phyloP scores from a whole-genome alignment of 2,113 vertebrate genomes.

The Tragelaphus imberbis region DNA sequence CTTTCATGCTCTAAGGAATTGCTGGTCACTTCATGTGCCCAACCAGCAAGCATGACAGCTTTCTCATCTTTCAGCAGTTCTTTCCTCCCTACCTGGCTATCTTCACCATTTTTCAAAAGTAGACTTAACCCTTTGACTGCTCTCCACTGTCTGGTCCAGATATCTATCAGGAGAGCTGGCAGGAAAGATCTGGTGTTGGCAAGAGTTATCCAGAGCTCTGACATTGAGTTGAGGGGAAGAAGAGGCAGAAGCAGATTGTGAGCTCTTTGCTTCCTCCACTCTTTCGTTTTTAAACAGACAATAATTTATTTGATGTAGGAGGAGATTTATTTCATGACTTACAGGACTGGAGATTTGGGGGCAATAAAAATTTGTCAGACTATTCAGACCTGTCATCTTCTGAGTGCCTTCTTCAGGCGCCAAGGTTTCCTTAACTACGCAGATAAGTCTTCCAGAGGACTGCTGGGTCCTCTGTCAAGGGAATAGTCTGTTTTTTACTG shows the following conservation, averaged over 20 bases:
- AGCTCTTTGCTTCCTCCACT: background rate
- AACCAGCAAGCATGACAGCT: background rate
- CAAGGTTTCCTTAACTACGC: slow-evolving; percentile 60
- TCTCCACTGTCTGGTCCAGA: background rate
- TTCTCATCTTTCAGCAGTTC: background rate
- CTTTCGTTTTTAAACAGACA: slow-evolving; percentile 53
- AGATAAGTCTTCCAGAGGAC: slow-evolving; percentile 64
- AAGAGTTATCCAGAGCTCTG: background rate
- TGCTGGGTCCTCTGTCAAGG: background rate
- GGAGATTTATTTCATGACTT: slow-evolving; percentile 66
- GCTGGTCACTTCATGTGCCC: background rate
- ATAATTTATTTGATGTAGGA: slow-evolving; percentile 65
- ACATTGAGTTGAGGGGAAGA: background rate
- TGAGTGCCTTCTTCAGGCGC: slow-evolving; percentile 58
- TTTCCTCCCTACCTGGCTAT: background rate
- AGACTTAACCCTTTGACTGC: background rate
- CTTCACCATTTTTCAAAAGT: background rate
- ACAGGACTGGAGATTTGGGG: slow-evolving; percentile 62
- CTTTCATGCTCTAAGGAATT: background rate
- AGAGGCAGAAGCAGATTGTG: background rate
- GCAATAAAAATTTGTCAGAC: slow-evolving; percentile 73
- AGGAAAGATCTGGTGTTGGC: background rate
- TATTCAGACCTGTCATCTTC: slow-evolving; percentile 72
- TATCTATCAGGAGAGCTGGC: background rate
- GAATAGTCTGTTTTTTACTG: background rate